These are phyloP conservation scores for Trematomus loennbergii DNA, from an alignment of 2,113 vertebrate species.

Conservation along the genomic window DNA sequence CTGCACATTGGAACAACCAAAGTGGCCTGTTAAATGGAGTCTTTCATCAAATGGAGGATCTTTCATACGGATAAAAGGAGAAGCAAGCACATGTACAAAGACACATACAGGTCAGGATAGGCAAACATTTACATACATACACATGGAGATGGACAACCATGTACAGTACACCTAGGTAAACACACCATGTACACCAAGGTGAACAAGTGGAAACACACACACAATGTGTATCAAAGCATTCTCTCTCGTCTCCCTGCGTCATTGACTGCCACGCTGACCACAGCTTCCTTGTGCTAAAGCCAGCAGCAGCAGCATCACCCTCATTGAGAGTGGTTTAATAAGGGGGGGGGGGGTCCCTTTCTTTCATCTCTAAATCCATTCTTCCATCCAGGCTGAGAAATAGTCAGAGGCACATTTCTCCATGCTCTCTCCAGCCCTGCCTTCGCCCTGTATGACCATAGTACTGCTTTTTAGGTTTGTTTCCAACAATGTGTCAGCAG, in stretches of 20 bases:
- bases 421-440: constrained; percentile 16
- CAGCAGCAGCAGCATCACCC: constrained; percentile 69
- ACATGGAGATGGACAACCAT: constrained; percentile 23
- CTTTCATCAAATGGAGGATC: constrained; percentile 56
- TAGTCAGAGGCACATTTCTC: constrained; percentile 49
- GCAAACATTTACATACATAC: constrained; percentile 7
- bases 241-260: constrained; percentile 62
- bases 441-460: constrained; percentile 29
- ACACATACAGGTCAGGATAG: constrained; percentile 6
- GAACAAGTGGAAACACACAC: neutral
- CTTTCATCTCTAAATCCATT: constrained; percentile 47
- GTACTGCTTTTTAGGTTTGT: constrained; percentile 8
- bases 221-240: constrained; percentile 50
- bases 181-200: constrained; percentile 6
- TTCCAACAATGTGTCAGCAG: constrained; percentile 39
- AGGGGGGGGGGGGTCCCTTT: constrained; percentile 67
- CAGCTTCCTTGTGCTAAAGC: constrained; percentile 63
- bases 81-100: constrained; percentile 9
- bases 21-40: constrained; percentile 52
- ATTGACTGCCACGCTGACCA: constrained; percentile 68
- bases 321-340: constrained; percentile 72
- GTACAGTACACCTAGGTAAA: constrained; percentile 10
- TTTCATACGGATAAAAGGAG: constrained; percentile 39
- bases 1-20: constrained; percentile 62
- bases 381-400: constrained; percentile 51